Conservation (phyloP, 2,113 vertebrate species). For the Amphilophus citrinellus region DNA sequence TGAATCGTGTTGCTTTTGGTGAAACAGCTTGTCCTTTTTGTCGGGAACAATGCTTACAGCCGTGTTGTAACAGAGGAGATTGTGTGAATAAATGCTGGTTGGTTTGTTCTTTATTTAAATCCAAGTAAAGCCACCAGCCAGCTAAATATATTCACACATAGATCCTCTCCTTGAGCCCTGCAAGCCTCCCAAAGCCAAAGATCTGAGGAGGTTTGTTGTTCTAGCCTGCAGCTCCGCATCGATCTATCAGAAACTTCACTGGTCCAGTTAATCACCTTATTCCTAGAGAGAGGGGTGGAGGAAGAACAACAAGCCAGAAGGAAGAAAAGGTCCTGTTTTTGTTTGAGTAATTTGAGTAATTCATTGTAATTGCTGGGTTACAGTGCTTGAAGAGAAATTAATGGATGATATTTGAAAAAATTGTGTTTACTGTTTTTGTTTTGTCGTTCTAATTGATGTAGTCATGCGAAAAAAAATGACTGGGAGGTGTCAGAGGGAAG, state of each 20-base stretch:
- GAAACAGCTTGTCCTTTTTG: conserved; percentile 22
- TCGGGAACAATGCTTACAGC: conserved; percentile 28
- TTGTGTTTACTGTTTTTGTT: conserved; percentile 49
- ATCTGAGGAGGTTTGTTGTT: conserved; percentile 76
- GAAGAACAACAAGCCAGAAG: conserved; percentile 39
- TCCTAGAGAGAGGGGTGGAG: conserved; percentile 36
- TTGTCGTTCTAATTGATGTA: conserved; percentile 55
- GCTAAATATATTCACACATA: conserved; percentile 66
- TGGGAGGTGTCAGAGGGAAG: conserved; percentile 27
- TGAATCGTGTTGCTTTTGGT: conserved; percentile 14
- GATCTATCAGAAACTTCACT: conserved; percentile 68
- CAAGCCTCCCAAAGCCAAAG: conserved; percentile 62
- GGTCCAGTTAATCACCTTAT: conserved; percentile 70
- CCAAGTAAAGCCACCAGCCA: conserved; percentile 53
- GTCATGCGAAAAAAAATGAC: conserved; percentile 57
- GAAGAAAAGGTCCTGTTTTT: conserved; percentile 33
- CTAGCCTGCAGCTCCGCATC: conserved; percentile 65
- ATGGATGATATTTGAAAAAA: conserved; percentile 45
- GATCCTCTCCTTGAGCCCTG: conserved; percentile 52
- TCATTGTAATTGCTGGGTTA: conserved; percentile 46
- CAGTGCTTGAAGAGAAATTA: conserved; percentile 47
- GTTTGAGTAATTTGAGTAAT: conserved; percentile 43
- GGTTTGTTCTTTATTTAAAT: conserved; percentile 65
- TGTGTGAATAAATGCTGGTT: conserved; percentile 42
- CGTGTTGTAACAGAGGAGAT: conserved; percentile 8